Evolutionary conservation across 1,140 invertebrate genomes (phyloP).

Genomic region (Eriocheir sinensis): DNA sequence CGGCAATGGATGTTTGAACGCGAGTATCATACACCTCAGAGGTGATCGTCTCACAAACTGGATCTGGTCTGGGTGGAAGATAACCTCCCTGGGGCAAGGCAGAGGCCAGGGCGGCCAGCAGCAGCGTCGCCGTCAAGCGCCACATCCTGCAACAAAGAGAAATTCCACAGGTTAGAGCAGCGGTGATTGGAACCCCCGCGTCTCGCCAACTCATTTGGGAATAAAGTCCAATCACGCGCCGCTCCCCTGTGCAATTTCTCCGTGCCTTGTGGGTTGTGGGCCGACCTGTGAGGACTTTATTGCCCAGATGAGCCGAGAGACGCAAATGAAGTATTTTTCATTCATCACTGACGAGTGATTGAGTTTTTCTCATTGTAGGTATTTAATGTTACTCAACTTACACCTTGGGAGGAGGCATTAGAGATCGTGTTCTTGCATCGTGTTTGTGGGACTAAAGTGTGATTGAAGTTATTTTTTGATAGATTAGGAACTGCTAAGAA

Average conservation of each 20-base stretch:
- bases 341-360: background rate
- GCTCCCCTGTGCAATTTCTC: slow-evolving; percentile 70
- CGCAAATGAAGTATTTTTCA: background rate
- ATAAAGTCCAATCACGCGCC: slow-evolving; percentile 72
- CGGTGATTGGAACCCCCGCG: slow-evolving; percentile 73
- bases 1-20: slow-evolving; percentile 42
- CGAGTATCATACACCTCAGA: slow-evolving; percentile 56
- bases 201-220: slow-evolving; percentile 68
- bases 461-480: background rate
- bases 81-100: slow-evolving; percentile 39
- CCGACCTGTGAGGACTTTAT: slow-evolving; percentile 64
- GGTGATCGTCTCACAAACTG: slow-evolving; percentile 20
- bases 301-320: slow-evolving; percentile 67
- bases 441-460: background rate
- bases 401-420: background rate
- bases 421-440: background rate
- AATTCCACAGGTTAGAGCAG: slow-evolving; percentile 75
- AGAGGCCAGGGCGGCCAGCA: slow-evolving; percentile 33
- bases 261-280: slow-evolving; percentile 65
- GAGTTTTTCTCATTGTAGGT: background rate
- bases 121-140: slow-evolving; percentile 56
- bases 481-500: background rate
- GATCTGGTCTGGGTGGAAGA: slow-evolving; percentile 36
- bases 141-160: slow-evolving; percentile 74
- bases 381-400: background rate